A percentile compares a stretch with the other conserved stretches of the same genome.
Conservation (phyloP, 2,888 invertebrate genomes). For the Cephus runcator region DNA sequence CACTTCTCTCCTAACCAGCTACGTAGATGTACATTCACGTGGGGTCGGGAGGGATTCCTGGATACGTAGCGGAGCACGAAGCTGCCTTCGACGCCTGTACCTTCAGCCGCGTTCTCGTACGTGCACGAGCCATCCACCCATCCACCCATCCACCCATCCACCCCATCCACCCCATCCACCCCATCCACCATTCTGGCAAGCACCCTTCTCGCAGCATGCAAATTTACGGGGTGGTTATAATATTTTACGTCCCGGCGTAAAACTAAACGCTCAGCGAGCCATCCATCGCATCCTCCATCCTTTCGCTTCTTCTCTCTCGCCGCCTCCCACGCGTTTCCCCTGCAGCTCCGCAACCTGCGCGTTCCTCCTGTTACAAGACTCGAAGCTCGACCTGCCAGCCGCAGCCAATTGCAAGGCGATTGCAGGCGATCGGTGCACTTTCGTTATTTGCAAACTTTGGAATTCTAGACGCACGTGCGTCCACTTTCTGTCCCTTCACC, state of each 20-base stretch:
- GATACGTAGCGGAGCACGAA: neutral
- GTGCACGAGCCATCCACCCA: no score
- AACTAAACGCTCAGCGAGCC: neutral
- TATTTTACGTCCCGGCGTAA: neutral
- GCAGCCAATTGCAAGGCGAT: no score
- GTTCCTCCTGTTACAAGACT: neutral
- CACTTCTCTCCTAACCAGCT: neutral
- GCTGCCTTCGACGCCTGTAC: neutral
- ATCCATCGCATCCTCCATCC: neutral
- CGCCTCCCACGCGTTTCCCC: no score
- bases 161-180: no score
- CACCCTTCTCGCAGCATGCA: neutral
- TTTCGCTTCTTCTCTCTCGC: neutral
- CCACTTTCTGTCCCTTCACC: neutral
- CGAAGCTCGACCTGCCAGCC: neutral
- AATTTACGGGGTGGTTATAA: constrained; percentile 3
- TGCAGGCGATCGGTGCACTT: no score
- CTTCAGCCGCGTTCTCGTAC: no score
- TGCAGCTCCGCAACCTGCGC: no score
- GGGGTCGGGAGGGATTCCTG: neutral
- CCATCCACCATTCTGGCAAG: neutral
- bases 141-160: no score
- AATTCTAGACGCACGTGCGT: no score
- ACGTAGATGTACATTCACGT: neutral
- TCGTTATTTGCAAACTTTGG: no score